Evolutionary conservation across 2,113 vertebrate genomes (phyloP), one percentile per base, ranked within the genome.

Genomic region (Siphamia tubifer): DNA sequence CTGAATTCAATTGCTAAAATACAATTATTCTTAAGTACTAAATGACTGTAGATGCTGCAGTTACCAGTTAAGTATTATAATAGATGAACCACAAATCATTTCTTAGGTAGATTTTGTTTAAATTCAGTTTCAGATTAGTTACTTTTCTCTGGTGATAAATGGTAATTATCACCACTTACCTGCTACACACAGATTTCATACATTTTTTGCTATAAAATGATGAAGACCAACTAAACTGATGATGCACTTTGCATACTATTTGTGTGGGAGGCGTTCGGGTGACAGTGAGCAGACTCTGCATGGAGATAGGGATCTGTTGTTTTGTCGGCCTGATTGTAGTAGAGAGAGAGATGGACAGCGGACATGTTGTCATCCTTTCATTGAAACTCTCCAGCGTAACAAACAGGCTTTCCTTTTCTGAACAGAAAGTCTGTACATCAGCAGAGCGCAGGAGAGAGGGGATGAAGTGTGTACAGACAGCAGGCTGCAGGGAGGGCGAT

Each of bases 401-500:
- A 89, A 93, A 92, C 86, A 87, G 91, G 92, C 85, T 92, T 92
- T 91, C 73, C 87, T 85, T 77, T 74, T 64, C 65, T 91, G 89
- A 92, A 92, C 89, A 76, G 86, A 92, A 92, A 91, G 61, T 61
- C 86, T 72, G 83, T 72, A 74, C 90, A 91, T 93, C 91, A 93
- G 92, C 91, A 92, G 74, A 87, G 65, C 81, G 69, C 83, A 73
- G 85, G 44, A 82, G 74, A 65, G 74, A 74, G 75, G 68, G 67
- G 74, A 89, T 88, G 83, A 85, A 74, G 80, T 55, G 4, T 2
- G 30, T 13, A 49, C 72, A 68, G 74, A 74, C 81, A 60, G 58
- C 56, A 35, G 67, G 64, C 40, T 47, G 68, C 49, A 23, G 40
- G 34, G 8, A 45, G 20, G 53, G 39, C 54, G 53, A 60, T 81